Evolutionary conservation across 2,888 invertebrate species (phyloP).

Genomic region (Odontomyia ornata): DNA sequence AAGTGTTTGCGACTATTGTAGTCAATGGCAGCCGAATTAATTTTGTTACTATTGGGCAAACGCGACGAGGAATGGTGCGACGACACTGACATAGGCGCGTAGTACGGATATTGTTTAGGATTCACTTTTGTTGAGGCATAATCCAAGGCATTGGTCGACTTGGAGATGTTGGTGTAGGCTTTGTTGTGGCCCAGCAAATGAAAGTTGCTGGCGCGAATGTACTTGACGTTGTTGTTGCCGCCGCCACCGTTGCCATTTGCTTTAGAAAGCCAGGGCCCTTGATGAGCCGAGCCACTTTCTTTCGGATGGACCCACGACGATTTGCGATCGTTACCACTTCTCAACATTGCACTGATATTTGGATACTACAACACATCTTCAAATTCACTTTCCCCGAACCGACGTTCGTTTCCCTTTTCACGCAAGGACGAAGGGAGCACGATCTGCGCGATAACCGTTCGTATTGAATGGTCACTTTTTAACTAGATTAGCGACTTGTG

Average conservation of each 20-base stretch:
- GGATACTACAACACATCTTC: conserved; percentile 26
- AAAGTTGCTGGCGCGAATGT: conserved; percentile 29
- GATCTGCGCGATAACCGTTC: not conserved
- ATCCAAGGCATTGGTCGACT: conserved; percentile 31
- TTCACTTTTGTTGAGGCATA: conserved; percentile 8
- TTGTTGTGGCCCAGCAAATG: conserved; percentile 9
- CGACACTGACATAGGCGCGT: conserved; percentile 22
- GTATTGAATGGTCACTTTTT: not conserved
- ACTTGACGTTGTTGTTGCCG: conserved; percentile 3
- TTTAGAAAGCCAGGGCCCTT: conserved; percentile 40
- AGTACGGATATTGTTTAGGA: conserved; percentile 35
- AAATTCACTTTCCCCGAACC: not conserved
- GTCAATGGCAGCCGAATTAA: conserved; percentile 4
- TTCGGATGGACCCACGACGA: conserved; percentile 35
- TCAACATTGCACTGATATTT: conserved; percentile 43
- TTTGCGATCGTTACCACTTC: conserved; percentile 33
- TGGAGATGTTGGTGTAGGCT: conserved; percentile 20
- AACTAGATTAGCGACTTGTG: not conserved
- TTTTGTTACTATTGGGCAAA: conserved; percentile 10
- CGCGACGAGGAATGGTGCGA: conserved; percentile 22
- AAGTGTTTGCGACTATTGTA: conserved; percentile 19
- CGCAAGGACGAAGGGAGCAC: not conserved
- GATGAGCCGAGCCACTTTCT: conserved; percentile 36
- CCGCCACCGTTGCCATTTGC: not conserved
- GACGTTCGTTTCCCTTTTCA: not conserved